Conservation (phyloP, 2,797 vertebrate species). For the Sitta carolinensis region DNA sequence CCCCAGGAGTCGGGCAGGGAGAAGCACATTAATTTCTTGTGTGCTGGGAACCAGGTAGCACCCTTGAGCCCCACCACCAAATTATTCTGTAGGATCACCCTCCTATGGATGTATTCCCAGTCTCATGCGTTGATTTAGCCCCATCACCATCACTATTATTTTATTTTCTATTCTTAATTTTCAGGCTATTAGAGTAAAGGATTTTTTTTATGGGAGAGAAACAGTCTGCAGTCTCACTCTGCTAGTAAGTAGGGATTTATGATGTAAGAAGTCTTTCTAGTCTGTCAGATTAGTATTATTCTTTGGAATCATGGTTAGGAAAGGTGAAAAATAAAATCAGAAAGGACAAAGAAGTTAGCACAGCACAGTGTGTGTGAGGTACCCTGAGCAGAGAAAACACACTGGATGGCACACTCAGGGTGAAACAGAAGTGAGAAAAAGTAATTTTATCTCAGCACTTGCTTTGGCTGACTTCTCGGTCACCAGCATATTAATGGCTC, state of each 20-base stretch:
- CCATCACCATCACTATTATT: not conserved
- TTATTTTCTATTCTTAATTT: not conserved
- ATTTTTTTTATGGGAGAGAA: not conserved
- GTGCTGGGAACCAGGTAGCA: not conserved
- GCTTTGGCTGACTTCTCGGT: conserved; percentile 62
- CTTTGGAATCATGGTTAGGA: not conserved
- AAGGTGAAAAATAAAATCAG: conserved; percentile 47
- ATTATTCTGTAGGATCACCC: not conserved
- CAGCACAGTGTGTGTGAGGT: not conserved
- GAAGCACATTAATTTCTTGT: not conserved
- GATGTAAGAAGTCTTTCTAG: not conserved
- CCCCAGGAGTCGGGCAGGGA: not conserved
- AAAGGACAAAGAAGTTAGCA: conserved; percentile 52
- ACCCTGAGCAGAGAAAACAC: conserved; percentile 22
- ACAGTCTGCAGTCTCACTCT: not conserved
- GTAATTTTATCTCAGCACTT: conserved; percentile 63
- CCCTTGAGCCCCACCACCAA: not conserved
- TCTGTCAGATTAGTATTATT: conserved; percentile 26
- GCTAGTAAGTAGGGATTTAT: not conserved
- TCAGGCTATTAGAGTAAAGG: not conserved
- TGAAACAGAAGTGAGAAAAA: conserved; percentile 41
- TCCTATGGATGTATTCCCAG: not conserved
- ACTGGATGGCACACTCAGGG: not conserved
- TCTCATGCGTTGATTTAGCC: not conserved
- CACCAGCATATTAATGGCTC: conserved; percentile 51